Conservation (phyloP, 2,888 invertebrate genomes). For the Andrena flavipes region DNA sequence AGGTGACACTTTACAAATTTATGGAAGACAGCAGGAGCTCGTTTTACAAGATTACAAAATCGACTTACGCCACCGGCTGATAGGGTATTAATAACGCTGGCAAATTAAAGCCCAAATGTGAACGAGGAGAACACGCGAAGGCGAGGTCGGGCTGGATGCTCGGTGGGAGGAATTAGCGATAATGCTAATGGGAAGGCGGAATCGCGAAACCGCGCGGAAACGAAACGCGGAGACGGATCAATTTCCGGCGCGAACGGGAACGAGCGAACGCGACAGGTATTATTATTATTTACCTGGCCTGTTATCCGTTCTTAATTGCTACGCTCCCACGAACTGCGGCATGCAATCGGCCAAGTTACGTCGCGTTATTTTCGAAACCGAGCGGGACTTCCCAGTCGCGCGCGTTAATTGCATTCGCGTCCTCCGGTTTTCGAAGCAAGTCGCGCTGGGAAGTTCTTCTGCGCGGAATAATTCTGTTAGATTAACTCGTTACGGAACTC, state of each 20-base stretch:
- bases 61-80: background rate
- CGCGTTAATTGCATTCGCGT: conserved; percentile 6
- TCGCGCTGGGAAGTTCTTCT: background rate
- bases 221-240: conserved; percentile 18
- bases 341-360: conserved; percentile 14
- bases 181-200: conserved; percentile 2
- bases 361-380: conserved; percentile 23
- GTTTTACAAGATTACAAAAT: background rate
- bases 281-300: conserved; percentile 24
- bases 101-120: background rate
- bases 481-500: background rate
- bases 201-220: conserved; percentile 9
- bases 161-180: background rate
- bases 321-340: conserved; percentile 7
- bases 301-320: conserved; percentile 15
- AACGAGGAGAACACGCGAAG: background rate
- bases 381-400: background rate
- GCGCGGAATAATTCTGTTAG: background rate
- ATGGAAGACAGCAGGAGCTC: background rate
- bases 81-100: background rate
- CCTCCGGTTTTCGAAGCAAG: background rate
- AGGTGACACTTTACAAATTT: too few relatives aligned
- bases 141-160: background rate
- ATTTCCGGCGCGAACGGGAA: conserved; percentile 11
- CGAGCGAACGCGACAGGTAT: background rate